phyloP scores from a whole-genome alignment of 2,797 vertebrate genomes.

The Enteromius radiatus region DNA sequence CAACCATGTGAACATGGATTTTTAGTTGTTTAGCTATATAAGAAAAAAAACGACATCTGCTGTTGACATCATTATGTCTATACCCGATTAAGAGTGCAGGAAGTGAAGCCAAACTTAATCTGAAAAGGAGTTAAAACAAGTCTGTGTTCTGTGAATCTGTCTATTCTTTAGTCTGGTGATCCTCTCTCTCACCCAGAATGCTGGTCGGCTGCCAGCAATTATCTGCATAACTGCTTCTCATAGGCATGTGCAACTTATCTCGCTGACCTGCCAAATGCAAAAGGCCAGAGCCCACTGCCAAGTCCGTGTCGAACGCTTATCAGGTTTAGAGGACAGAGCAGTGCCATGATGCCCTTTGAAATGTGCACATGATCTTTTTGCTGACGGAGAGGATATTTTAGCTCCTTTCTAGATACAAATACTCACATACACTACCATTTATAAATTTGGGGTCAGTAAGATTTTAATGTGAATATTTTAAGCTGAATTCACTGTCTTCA shows the following conservation, averaged over 20 bases:
- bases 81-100: neutral
- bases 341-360: conserved; percentile 22
- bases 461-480: neutral
- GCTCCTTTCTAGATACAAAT: neutral
- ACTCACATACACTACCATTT: neutral
- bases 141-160: neutral
- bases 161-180: conserved; percentile 5
- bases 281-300: conserved; percentile 7
- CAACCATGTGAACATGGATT: neutral
- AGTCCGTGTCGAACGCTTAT: conserved; percentile 2
- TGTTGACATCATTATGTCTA: neutral
- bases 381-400: neutral
- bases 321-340: neutral
- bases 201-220: neutral
- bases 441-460: too few species aligned
- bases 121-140: neutral
- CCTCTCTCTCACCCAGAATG: conserved; percentile 10
- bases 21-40: neutral
- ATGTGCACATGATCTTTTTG: neutral
- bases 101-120: neutral
- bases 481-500: too few species aligned
- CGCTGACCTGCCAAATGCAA: conserved; percentile 11
- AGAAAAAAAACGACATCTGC: too few species aligned
- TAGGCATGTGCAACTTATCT: conserved; percentile 15
- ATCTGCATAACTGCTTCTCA: conserved; percentile 17